A percentile compares a stretch with the other conserved stretches of the same genome.
phyloP scores from a whole-genome alignment of 2,888 invertebrate species.

The Cetonia aurata region DNA sequence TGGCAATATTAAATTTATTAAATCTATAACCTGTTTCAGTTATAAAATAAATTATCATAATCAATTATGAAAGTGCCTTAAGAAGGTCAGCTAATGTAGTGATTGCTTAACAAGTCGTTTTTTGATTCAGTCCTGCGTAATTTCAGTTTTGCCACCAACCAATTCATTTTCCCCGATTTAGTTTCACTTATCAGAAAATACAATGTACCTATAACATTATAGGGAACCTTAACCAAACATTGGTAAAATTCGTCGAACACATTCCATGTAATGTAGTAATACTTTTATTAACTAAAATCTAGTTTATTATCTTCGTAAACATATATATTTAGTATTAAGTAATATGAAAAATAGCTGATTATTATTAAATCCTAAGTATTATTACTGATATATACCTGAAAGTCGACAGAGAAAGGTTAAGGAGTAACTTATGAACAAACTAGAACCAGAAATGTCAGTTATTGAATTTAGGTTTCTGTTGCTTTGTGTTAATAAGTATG shows the following conservation, averaged over 20 bases:
- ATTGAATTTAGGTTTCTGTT: background rate
- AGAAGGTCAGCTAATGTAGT: conserved; percentile 29
- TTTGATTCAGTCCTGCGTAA: background rate
- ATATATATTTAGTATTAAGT: conserved; percentile 36
- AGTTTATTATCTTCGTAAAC: conserved; percentile 31
- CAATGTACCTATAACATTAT: no score
- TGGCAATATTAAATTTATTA: no score
- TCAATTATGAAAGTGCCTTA: conserved; percentile 46
- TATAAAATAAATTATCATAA: conserved; percentile 17
- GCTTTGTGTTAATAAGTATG: background rate
- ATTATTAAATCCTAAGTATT: conserved; percentile 3
- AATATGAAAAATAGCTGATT: conserved; percentile 15
- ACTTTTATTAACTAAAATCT: conserved; percentile 31
- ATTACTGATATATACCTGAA: conserved; percentile 13
- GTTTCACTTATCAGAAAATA: no score
- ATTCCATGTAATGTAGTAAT: conserved; percentile 9
- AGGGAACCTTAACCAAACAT: no score
- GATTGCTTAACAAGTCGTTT: background rate
- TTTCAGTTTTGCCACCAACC: background rate
- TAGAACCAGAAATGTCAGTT: background rate
- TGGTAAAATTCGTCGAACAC: background rate
- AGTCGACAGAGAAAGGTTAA: background rate
- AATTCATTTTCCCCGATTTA: background rate
- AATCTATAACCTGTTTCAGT: background rate
- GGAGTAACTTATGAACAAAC: background rate